Evolutionary conservation across 2,113 vertebrate genomes (phyloP).

Genomic region (Carassius carassius): DNA sequence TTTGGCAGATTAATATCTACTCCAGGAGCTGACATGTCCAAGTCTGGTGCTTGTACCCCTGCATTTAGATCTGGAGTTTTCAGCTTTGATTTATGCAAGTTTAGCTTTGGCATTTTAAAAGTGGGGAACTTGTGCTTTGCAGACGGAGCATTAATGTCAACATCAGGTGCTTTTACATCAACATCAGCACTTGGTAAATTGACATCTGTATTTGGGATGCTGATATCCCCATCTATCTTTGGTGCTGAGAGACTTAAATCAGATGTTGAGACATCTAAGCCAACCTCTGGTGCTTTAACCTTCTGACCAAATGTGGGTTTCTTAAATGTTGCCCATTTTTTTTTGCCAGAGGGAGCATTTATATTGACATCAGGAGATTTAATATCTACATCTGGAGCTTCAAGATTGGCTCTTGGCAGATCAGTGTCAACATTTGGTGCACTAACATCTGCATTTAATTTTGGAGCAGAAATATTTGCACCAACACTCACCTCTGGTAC

Average conservation of each 20-base stretch:
- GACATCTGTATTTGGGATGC: constrained; percentile 30
- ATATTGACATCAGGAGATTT: constrained; percentile 57
- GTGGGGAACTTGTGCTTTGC: constrained; percentile 58
- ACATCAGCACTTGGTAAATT: constrained; percentile 52
- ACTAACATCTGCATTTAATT: constrained; percentile 38
- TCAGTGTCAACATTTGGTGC: constrained; percentile 50
- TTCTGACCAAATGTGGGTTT: constrained; percentile 59
- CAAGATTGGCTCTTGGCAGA: constrained; percentile 51
- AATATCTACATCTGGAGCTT: constrained; percentile 52
- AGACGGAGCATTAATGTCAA: constrained; percentile 56
- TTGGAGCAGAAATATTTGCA: constrained; percentile 49
- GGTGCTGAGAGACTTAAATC: constrained; percentile 47
- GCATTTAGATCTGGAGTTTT: constrained; percentile 58
- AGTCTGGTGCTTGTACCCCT: constrained; percentile 55
- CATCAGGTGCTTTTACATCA: constrained; percentile 47
- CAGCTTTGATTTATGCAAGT: constrained; percentile 55
- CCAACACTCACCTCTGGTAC: constrained; percentile 25
- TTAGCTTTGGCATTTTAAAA: constrained; percentile 60
- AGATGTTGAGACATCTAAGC: constrained; percentile 38
- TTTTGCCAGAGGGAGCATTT: constrained; percentile 55
- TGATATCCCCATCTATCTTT: constrained; percentile 47
- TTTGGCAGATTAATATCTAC: constrained; percentile 55
- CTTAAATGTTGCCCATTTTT: constrained; percentile 63
- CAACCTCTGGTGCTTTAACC: constrained; percentile 55
- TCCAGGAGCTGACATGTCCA: constrained; percentile 50